A percentile compares a stretch with the other conserved stretches of the same genome.
Conservation (phyloP, 2,113 vertebrate genomes). For the Hypanus sabinus region DNA sequence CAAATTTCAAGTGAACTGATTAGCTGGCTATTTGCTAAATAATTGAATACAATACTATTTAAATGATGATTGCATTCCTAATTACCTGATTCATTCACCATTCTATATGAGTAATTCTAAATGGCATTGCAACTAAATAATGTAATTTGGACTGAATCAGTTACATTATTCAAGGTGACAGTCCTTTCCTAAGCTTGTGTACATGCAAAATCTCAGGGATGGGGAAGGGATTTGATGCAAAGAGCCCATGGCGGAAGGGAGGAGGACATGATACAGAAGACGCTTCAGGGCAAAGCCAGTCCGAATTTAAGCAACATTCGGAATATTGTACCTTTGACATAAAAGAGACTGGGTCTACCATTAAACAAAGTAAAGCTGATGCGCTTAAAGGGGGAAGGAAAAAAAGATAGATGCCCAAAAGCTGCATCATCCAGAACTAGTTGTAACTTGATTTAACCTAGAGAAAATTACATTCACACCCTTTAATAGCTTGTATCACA, state of each 20-base stretch:
- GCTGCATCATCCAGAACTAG: too few species aligned
- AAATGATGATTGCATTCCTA: conserved; percentile 35
- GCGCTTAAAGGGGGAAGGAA: too few species aligned
- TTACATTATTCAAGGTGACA: background rate
- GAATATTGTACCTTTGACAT: background rate
- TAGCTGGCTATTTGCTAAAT: conserved; percentile 21
- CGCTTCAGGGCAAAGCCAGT: background rate
- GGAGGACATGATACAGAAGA: too few species aligned
- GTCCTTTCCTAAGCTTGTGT: background rate
- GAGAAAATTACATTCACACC: too few species aligned
- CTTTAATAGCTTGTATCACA: too few species aligned
- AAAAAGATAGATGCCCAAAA: too few species aligned
- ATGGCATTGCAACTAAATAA: conserved; percentile 27
- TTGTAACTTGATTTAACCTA: too few species aligned
- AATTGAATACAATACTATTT: conserved; percentile 29
- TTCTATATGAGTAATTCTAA: conserved; percentile 29
- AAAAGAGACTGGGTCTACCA: background rate
- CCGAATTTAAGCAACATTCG: background rate
- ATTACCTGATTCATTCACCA: conserved; percentile 30
- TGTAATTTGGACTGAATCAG: conserved; percentile 33
- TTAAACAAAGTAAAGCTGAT: background rate
- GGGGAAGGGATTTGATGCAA: background rate
- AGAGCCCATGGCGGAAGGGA: background rate
- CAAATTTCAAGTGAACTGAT: conserved; percentile 30
- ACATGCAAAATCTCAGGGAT: too few species aligned